Base-by-base conservation (phyloP, 2,797 vertebrate species). In the Anguilla pacifica region DNA sequence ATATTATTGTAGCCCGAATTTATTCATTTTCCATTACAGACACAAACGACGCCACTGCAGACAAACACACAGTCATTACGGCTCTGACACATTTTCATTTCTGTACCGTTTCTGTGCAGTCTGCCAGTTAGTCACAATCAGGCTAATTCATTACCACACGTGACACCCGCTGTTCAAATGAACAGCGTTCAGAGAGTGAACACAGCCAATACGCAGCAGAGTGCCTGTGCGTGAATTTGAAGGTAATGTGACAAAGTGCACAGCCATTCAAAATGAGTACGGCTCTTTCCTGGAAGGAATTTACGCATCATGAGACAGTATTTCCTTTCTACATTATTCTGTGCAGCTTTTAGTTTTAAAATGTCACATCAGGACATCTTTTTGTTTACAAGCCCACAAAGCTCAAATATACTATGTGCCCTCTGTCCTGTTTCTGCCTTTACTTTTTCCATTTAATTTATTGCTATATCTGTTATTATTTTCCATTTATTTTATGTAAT, bases 61-160 rank as follows among this genome's bases (percentile, higher is more conserved):
- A 82, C 86, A 79, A 28, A 86, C 51, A 77, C 39, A 57, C 28
- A 59, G 85, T 91, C 90, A 96, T 96, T 96, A 96, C 93, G 91
- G 91, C 95, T 91, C 92, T 85, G 92, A 94, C 94, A 90, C 91
- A 83, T 92, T 95, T 95, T 94, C 95, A 94, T 93, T 94, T 92
- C 92, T 88, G 93, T 95, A 94, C 89, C 95, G 94, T 93, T 94
- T 92, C 92, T 89, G 93, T 95, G 94, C 89, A 95, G 94, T 92
- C 89, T 93, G 93, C 93, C 92, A 95, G 96, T 97, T 96, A 92
- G 95, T 95, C 95, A 95, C 93, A 94, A 95, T 94, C 94, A 93
- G 90, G 92, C 93, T 94, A 92, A 93, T 95, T 95, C 95, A 95
- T 92, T 92, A 89, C 90, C 92, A 86, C 85, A 31, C 93, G 90